Percentiles rank a stretch among this genome's conserved stretches.
Evolutionary conservation across 2,888 invertebrate genomes (phyloP).

Genomic region (Agonopterix arenella): DNA sequence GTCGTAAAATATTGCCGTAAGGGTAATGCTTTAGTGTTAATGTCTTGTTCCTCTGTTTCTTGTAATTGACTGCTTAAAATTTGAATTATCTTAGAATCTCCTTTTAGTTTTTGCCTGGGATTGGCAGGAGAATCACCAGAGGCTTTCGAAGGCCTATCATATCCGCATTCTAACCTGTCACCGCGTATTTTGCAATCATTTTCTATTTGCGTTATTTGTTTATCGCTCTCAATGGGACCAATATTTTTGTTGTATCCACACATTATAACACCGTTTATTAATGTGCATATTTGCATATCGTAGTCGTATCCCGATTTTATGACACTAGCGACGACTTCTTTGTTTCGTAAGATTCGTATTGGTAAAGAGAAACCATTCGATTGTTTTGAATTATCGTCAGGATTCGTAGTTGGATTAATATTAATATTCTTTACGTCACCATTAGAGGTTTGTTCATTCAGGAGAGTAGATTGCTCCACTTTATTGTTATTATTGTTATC

Average conservation of each 20-base stretch:
- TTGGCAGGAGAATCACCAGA: background rate
- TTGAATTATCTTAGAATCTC: no score
- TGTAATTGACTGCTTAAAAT: no score
- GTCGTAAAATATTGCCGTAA: no score
- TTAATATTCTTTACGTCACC: no score
- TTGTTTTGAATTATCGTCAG: no score
- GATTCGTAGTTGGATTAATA: no score
- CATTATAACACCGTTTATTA: slow-evolving; percentile 36
- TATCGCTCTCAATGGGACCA: slow-evolving; percentile 20
- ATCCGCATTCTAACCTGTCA: background rate
- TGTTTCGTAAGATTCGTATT: background rate
- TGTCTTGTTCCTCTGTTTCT: no score
- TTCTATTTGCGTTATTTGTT: slow-evolving; percentile 3
- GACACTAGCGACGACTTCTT: background rate
- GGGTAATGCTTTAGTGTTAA: no score
- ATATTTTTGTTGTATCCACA: slow-evolving; percentile 58
- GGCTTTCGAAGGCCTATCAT: background rate
- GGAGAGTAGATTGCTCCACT: no score
- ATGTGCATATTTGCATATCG: slow-evolving; percentile 38
- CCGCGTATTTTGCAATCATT: background rate
- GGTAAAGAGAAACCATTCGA: background rate
- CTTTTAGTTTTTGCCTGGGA: no score
- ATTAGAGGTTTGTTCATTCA: no score
- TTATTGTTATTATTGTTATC: no score
- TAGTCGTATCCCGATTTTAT: slow-evolving; percentile 35